Evolutionary conservation across 2,113 vertebrate species (phyloP), one percentile per base, ranked within the genome.

Genomic region (Rana temporaria): DNA sequence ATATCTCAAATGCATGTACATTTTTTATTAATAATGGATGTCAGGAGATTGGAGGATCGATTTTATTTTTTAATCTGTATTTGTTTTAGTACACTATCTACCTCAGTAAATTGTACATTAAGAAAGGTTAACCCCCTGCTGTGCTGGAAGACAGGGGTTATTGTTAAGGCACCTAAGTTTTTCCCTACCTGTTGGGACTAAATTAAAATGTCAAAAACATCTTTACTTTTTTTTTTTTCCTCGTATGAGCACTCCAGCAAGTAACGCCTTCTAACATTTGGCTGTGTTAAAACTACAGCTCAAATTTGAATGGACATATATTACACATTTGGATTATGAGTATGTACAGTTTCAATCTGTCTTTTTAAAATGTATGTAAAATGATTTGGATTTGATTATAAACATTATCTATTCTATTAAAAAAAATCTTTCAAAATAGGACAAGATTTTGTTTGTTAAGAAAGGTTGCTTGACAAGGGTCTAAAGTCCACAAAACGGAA

Each of bases 81-180:
- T 82, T 82, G 71, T 75, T 15, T 82, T 82, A 68, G 81, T 71
- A 82, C 71, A 82, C 32, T 82, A 82, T 82, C 81, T 82, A 82
- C 81, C 81, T 82, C 81, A 82, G 16, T 82, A 76, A 76, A 68
- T 76, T 75, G n/a, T 65, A 57, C 64, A 76, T 74, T n/a, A 14
- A 82, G 66, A 82, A 66, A 73, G 52, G n/a, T n/a, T 55, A 48
- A 68, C 20, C 80, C 67, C 65, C 60, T 68, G 66, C 59, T 70
- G 55, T 69, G 78, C 67, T 82, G 71, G 81, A 66, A 74, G 71
- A 68, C 26, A 42, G 71, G 71, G 69, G 19, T 62, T 62, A 42
- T 74, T 63, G 57, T 66, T 56, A 66, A 38, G 32, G n/a, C 26
- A 66, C 38, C 79, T 73, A 19, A 72, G 70, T 74, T 74, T 65